phyloP scores from a whole-genome alignment of 2,113 vertebrate species.

The Pangasianodon hypophthalmus region DNA sequence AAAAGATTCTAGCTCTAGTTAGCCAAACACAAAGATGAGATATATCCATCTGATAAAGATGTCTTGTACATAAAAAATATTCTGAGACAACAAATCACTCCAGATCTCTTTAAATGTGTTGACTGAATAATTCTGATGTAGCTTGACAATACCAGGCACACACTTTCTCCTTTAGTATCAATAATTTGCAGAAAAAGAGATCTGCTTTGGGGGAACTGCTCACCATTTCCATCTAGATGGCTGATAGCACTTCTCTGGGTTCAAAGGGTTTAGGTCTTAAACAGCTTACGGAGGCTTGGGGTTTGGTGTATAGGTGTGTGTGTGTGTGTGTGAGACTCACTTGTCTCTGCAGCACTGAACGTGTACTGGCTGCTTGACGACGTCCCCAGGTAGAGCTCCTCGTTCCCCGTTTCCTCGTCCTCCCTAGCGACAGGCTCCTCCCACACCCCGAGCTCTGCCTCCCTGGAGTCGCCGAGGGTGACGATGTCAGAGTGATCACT shows the following conservation, averaged over 20 bases:
- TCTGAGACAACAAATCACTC: too few relatives aligned
- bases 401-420: constrained; percentile 57
- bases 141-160: not conserved
- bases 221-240: not conserved
- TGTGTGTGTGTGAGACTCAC: constrained; percentile 70
- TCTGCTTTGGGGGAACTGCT: not conserved
- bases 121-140: not conserved
- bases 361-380: constrained; percentile 94
- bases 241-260: not conserved
- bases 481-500: constrained; percentile 96
- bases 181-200: not conserved
- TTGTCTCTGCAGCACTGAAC: constrained; percentile 83
- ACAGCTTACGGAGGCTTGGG: not conserved
- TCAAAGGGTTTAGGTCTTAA: not conserved
- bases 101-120: too few relatives aligned
- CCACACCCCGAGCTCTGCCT: constrained; percentile 69
- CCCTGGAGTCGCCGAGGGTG: constrained; percentile 82
- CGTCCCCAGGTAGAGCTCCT: constrained; percentile 84
- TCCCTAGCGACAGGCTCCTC: constrained; percentile 69
- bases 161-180: too few relatives aligned
- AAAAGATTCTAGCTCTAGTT: not conserved
- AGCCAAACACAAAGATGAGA: not conserved
- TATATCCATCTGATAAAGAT: not conserved
- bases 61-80: not conserved
- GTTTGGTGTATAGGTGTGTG: not conserved